A percentile compares a stretch with the other conserved stretches of the same genome.
Conservation (phyloP, 2,113 vertebrate genomes). For the Emydocephalus ijimae region DNA sequence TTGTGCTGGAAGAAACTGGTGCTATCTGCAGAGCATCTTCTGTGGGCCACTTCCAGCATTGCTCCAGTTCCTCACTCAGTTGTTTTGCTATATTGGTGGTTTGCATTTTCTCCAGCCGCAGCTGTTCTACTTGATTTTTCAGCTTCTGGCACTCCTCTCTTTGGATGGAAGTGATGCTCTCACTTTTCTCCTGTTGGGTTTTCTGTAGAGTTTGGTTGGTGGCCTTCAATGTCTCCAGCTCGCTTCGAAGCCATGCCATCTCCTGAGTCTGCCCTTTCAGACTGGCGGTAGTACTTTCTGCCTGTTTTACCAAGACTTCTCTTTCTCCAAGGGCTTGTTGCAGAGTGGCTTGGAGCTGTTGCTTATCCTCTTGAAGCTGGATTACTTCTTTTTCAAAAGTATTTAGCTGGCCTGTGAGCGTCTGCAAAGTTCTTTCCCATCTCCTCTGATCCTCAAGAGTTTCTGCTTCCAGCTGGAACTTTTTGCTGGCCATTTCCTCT, state of each 20-base stretch:
- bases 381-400: not conserved
- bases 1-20: not conserved
- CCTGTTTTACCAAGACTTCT: not conserved
- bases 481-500: not conserved
- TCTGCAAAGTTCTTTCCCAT: not conserved
- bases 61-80: conserved; percentile 16
- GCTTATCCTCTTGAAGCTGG: not conserved
- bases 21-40: not conserved
- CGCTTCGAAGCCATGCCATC: not conserved
- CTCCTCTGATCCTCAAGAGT: fast-evolving
- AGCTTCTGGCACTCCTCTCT: not conserved
- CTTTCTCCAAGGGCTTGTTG: not conserved
- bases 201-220: not conserved
- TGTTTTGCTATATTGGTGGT: not conserved
- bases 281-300: fast-evolving
- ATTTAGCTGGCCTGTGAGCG: not conserved
- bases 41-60: not conserved
- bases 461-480: not conserved
- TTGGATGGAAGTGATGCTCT: not conserved
- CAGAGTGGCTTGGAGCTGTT: not conserved
- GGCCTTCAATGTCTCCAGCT: conserved; percentile 38
- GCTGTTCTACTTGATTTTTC: not conserved
- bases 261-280: not conserved
- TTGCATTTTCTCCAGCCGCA: not conserved
- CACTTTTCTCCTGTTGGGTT: not conserved